These are phyloP conservation scores for Mirounga angustirostris DNA, from an alignment of 2,113 vertebrate genomes.

Conservation along the genomic window DNA sequence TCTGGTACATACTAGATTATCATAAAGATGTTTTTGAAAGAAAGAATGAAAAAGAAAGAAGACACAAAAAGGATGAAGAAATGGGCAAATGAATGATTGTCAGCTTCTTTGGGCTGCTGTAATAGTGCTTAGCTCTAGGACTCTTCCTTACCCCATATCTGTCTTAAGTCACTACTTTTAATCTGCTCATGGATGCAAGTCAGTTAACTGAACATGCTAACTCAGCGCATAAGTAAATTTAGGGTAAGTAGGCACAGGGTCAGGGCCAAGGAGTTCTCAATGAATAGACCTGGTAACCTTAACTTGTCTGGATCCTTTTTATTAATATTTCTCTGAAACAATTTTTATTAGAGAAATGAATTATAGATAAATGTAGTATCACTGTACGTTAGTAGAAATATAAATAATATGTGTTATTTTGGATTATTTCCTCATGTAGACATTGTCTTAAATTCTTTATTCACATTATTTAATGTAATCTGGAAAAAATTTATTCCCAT, in stretches of 20 bases:
- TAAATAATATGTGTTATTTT: background rate
- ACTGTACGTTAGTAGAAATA: background rate
- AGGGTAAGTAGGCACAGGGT: accelerated
- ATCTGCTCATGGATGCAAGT: background rate
- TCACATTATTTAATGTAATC: background rate
- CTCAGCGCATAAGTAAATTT: background rate
- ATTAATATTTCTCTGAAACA: background rate
- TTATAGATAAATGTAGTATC: background rate
- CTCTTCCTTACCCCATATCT: accelerated
- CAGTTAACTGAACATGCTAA: background rate
- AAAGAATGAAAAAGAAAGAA: background rate
- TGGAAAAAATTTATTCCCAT: background rate
- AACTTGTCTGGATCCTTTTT: background rate
- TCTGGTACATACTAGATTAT: background rate
- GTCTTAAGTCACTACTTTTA: background rate
- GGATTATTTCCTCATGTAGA: background rate
- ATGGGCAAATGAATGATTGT: too few relatives aligned
- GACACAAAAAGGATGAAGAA: background rate
- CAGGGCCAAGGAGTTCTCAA: accelerated
- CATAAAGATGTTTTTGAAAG: background rate
- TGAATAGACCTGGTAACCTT: background rate
- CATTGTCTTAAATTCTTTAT: background rate
- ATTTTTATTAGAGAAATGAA: background rate
- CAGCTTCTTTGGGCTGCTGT: background rate
- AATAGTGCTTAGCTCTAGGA: background rate